Evolutionary conservation across 35 echinoderm and acorn worm genomes (phyloP).

Genomic region (Heliocidaris tuberculata): DNA sequence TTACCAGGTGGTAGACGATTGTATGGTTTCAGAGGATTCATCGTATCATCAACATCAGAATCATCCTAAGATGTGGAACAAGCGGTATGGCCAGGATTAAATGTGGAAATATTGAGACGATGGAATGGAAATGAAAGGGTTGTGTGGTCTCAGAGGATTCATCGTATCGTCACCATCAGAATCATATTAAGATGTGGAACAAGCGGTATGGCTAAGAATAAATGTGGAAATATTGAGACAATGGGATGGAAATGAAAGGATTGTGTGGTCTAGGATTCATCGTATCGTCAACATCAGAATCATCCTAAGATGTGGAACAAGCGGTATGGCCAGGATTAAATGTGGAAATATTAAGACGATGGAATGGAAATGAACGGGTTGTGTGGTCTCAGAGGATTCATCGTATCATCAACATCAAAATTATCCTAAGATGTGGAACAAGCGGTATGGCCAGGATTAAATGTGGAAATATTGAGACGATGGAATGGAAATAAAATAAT

Average conservation of each 20-base stretch:
- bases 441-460: not conserved
- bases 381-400: not conserved
- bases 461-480: not conserved
- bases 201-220: not conserved
- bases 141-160: not conserved
- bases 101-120: not conserved
- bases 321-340: not conserved
- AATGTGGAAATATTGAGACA: not conserved
- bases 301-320: not conserved
- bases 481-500: not conserved
- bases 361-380: not conserved
- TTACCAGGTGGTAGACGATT: conserved; percentile 16
- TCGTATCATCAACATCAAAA: not conserved
- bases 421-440: not conserved
- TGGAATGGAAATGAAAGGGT: not conserved
- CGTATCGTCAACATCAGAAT: conserved; percentile 8
- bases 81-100: not conserved
- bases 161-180: not conserved
- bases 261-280: not conserved
- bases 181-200: not conserved
- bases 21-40: not conserved
- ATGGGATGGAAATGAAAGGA: not conserved
- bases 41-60: not conserved
- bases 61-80: not conserved
- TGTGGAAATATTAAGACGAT: not conserved